Evolutionary conservation across 2,888 invertebrate species (phyloP).

Genomic region (Epiperipatus broadwayi): DNA sequence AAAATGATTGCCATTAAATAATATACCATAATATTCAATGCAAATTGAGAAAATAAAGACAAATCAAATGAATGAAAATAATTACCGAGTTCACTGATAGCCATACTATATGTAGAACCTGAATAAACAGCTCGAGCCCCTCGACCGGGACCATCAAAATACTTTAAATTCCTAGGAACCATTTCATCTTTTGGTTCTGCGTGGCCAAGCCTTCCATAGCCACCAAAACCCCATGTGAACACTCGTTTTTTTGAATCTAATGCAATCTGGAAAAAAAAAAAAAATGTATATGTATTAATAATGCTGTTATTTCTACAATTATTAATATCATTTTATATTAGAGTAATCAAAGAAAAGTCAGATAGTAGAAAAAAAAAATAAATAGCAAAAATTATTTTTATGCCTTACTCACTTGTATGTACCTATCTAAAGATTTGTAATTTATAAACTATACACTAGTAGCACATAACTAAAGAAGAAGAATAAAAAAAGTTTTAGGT

Average conservation of each 20-base stretch:
- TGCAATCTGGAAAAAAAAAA: constrained; percentile 39
- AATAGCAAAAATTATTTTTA: no score
- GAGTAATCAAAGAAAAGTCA: no score
- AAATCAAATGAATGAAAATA: neutral
- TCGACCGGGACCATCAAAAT: constrained; percentile 62
- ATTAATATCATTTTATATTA: no score
- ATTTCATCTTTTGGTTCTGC: constrained; percentile 78
- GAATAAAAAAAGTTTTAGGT: no score
- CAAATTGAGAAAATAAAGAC: no score
- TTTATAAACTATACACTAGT: no score
- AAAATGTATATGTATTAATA: neutral
- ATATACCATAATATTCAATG: no score
- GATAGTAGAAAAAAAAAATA: no score
- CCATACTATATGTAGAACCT: constrained; percentile 68
- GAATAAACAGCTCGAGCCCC: constrained; percentile 56
- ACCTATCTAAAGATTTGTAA: no score
- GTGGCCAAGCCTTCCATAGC: constrained; percentile 79
- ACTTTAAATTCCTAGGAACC: constrained; percentile 63
- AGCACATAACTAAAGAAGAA: no score
- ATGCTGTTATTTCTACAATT: neutral
- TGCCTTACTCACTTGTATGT: no score
- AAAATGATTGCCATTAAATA: no score
- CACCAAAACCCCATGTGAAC: constrained; percentile 89
- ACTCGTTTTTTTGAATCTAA: constrained; percentile 71
- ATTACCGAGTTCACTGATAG: constrained; percentile 52